Conservation (phyloP, 2,888 invertebrate genomes). For the Salpingus planirostris region DNA sequence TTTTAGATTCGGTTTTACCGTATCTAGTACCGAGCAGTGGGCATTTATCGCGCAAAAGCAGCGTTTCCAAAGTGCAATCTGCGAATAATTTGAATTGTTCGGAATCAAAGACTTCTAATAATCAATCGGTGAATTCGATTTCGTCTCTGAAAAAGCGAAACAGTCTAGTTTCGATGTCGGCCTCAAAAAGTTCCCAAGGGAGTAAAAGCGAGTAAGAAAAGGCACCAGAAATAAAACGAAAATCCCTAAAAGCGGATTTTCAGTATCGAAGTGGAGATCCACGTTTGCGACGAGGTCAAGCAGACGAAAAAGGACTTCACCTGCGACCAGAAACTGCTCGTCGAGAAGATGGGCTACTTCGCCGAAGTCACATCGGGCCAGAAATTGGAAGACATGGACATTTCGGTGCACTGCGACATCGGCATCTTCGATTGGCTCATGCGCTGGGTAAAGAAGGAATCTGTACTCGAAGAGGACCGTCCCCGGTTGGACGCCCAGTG, state of each 20-base stretch:
- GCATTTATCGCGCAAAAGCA: conserved; percentile 6
- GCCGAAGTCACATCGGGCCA: conserved; percentile 71
- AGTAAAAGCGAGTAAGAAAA: neutral
- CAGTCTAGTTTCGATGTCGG: neutral
- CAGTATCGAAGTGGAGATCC: conserved; percentile 75
- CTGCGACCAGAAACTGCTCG: conserved; percentile 76
- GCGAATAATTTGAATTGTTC: no score
- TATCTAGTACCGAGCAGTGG: conserved; percentile 57
- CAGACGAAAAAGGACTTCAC: conserved; percentile 81
- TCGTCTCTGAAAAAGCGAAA: no score
- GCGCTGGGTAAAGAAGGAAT: conserved; percentile 85
- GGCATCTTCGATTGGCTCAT: conserved; percentile 95
- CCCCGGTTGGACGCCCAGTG: conserved; percentile 70
- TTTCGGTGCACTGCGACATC: conserved; percentile 94
- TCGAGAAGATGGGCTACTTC: conserved; percentile 93
- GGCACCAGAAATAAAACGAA: neutral
- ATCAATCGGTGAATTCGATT: no score
- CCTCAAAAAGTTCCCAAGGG: neutral
- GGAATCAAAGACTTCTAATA: neutral
- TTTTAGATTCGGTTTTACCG: conserved; percentile 73
- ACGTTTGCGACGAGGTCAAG: conserved; percentile 91
- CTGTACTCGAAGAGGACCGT: conserved; percentile 55
- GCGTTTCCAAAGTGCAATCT: no score
- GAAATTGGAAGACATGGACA: conserved; percentile 52
- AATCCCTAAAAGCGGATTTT: conserved; percentile 7